Base-by-base conservation (phyloP, 2,888 invertebrate species). In the Aquatica leii region DNA sequence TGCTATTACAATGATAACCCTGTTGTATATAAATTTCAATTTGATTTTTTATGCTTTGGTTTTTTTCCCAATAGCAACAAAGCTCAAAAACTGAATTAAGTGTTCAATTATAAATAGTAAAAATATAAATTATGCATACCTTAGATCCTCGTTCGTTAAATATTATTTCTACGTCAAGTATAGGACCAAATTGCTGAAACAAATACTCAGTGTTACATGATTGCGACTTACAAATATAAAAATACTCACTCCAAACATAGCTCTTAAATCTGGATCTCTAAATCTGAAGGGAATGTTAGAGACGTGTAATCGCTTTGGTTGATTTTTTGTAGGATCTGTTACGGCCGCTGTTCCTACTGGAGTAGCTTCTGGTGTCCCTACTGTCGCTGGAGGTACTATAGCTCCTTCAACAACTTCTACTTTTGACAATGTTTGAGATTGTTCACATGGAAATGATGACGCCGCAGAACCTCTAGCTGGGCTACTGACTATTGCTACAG, bases 201-300 rank as follows among this genome's bases (percentile, higher is more conserved):
- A 80, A 78, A 84, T 84, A 83, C 35, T 31, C 40, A 17, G 43
- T 35, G 31, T n/a, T 12, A 43, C 17, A 9, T 8, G 43, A 3
- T 2, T 31, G 18, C 14, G 15, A 41, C 31, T 18, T 18, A 5
- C n/a, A 31, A 52, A 3, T 9, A 18, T 18, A n/a, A 15, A 0
- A 24, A 78, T 18, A 89, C 95, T 89, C 86, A 98, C 98, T 88
- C 97, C 97, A 85, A 98, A 97, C 93, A 98, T 95, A 77, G 95
- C 94, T 83, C 97, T 90, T 73, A 99, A 89, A 85, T 99, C 98
- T 69, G 97, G 97, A 86, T 99, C 98, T 85, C 98, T 90, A 86
- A 98, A 99, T 82, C 98, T 89, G 87, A 99, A 99, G 78, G 99
- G 99, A 87, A 99, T 99, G 87, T 99, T 99, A 80, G 97, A 98